Percentiles rank a stretch among this genome's conserved stretches.
These are phyloP conservation scores for Diplodus puntazzo DNA, from an alignment of 2,797 vertebrate genomes.

Conservation along the genomic window DNA sequence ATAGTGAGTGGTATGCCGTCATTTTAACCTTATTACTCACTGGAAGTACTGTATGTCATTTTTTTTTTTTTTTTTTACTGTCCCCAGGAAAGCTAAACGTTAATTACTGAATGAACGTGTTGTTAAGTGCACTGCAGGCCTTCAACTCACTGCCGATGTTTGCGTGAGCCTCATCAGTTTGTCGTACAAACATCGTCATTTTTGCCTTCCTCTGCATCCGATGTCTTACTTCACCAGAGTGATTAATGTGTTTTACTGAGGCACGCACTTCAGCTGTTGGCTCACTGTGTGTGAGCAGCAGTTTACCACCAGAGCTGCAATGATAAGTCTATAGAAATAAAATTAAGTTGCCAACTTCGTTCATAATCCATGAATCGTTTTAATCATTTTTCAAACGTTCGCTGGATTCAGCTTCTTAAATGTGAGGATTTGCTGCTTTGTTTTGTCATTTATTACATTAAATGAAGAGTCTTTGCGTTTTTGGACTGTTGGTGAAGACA, in stretches of 20 bases:
- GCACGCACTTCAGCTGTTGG: background rate
- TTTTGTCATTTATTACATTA: no score
- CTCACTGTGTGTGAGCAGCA: background rate
- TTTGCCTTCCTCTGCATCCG: constrained; percentile 15
- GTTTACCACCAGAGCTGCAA: no score
- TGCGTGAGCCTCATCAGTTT: constrained; percentile 6
- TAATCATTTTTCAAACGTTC: no score
- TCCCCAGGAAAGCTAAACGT: background rate
- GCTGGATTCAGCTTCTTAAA: no score
- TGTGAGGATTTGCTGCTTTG: no score
- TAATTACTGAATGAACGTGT: constrained; percentile 15
- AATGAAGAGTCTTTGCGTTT: no score
- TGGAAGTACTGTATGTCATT: background rate
- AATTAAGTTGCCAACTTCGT: no score
- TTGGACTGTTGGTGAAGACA: no score
- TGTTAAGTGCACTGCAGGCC: constrained; percentile 5
- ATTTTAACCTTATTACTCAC: background rate
- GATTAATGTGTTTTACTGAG: background rate
- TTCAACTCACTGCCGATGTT: constrained; percentile 2
- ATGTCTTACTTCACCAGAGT: constrained; percentile 18
- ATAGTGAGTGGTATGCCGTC: constrained; percentile 2
- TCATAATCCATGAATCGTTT: no score
- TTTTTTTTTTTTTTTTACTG: background rate
- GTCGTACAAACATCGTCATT: background rate
- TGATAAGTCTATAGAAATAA: no score